Evolutionary conservation across 2,113 vertebrate species (phyloP).

Genomic region (Otus sunia): DNA sequence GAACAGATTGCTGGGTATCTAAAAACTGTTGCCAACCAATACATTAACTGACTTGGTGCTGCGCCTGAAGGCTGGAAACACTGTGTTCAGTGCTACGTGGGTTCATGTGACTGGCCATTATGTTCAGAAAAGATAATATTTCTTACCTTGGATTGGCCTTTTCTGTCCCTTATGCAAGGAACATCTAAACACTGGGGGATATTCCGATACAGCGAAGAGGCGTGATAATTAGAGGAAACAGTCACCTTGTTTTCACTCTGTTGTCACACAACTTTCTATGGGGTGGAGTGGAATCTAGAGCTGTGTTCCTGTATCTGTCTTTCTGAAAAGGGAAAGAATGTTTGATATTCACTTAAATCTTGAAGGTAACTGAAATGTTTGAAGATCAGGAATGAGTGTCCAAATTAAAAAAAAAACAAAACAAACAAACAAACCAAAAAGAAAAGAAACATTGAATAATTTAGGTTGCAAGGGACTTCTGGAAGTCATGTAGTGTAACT

Average conservation of each 20-base stretch:
- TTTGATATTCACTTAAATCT: not conserved
- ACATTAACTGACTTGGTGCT: conserved; percentile 38
- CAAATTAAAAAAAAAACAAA: not conserved
- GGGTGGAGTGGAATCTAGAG: not conserved
- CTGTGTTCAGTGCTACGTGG: not conserved
- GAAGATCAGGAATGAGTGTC: not conserved
- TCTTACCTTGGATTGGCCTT: not conserved
- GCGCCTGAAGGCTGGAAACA: not conserved
- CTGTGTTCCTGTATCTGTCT: not conserved
- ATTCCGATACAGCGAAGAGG: not conserved
- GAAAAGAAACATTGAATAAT: not conserved
- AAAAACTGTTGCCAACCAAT: conserved; percentile 22
- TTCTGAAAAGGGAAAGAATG: not conserved
- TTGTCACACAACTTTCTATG: not conserved
- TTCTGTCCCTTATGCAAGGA: not conserved
- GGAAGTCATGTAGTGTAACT: not conserved
- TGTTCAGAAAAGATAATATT: not conserved
- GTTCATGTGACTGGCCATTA: not conserved
- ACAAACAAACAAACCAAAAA: too few relatives aligned
- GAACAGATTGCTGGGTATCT: conserved; percentile 25
- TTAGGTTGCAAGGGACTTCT: not conserved
- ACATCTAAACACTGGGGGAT: not conserved
- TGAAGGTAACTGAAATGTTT: not conserved
- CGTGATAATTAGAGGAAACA: not conserved
- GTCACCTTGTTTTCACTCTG: not conserved